Base-by-base conservation (phyloP, 2,888 invertebrate species). In the Timema cristinae region DNA sequence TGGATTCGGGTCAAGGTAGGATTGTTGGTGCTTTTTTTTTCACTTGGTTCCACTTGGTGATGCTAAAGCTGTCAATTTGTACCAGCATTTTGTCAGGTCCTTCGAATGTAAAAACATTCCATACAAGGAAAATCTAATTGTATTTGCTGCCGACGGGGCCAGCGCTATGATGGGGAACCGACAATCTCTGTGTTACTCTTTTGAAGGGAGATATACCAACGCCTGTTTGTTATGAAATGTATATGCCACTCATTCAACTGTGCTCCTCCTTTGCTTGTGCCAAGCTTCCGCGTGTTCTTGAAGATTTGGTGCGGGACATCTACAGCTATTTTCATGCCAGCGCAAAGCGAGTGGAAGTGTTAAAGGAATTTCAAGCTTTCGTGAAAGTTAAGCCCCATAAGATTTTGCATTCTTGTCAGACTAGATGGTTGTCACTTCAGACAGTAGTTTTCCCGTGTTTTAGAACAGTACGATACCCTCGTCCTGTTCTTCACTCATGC, bases 131-230 rank as follows among this genome's bases (percentile, higher is more conserved):
- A 79, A 79, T 66, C 76, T 81, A 76, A 77, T 81, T 66, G 80
- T 80, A 1, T 81, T 81, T 76, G 79, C 78, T 50, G 77, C 79
- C 6, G 80, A 81, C 77, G 80, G 81, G n/a, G 80, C 81, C 4
- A 80, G 77, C 76, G 77, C 77, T 2, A 81, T 81, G 81, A 78
- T 79, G 75, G 80, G 79, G 6, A 52, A 59, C 16, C 72, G 77
- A 59, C 75, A 80, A 77, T 81, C 79, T 11, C 75, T 81, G 10
- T 72, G 75, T 15, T 16, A 76, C 77, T 15, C 74, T 77, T 50
- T 77, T 81, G 47, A 76, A 77, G 76, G 73, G 73, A 69, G 80
- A 80, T 51, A 76, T 79, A 16, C 79, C 79, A 56, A 49, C 32
- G 77, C 73, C 74, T 80, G 54, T 80, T 80, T 75, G 72, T 78